Evolutionary conservation across 2,797 vertebrate genomes (phyloP), one percentile per base, ranked within the genome.

Genomic region (Sebastes goodei): DNA sequence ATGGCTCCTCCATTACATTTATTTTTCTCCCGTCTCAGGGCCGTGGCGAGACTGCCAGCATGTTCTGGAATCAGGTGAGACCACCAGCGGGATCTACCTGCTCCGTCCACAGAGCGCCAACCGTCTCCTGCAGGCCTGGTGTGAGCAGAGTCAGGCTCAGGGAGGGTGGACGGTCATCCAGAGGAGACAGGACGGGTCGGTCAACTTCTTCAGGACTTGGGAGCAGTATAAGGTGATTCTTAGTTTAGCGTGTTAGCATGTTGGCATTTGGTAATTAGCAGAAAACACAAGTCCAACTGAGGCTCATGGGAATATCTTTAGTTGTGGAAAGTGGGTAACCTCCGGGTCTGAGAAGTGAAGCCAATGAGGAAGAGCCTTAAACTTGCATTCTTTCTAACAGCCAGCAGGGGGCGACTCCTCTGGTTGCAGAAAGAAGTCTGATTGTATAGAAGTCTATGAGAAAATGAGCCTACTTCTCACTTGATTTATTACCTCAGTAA

Each of bases 101-200:
- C 93, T 98, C 29, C 95, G 86, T 38, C 96, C 95, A 0, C 93
- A 69, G 60, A 93, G 93, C 7, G 92, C 95, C 52, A 97, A 96
- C 80, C 95, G 89, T 0, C 92, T 97, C 62, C 89, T 97, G 78
- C 96, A 97, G 71, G 97, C 95, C 7, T 98, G 97, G 97, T 98
- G 97, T 7, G 97, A 98, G n/a, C 97, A 98, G 80, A 92, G 93
- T 80, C 91, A 59, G 1, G 95, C 93, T 23, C 93, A 96, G 15
- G 97, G 97, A 10, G 97, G 97, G 14, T 98, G 97, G 97, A 97
- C 97, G 0, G 95, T 97, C 84, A 96, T 98, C 82, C 97, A 98
- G 92, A 95, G 96, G 87, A 95, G 97, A 81, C 97, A 96, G 83
- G 97, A 98, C 3, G 97, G 97, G 2, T 97, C 97, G 0, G 96